phyloP scores from a whole-genome alignment of 2,888 invertebrate genomes.

The Pyrgus malvae region DNA sequence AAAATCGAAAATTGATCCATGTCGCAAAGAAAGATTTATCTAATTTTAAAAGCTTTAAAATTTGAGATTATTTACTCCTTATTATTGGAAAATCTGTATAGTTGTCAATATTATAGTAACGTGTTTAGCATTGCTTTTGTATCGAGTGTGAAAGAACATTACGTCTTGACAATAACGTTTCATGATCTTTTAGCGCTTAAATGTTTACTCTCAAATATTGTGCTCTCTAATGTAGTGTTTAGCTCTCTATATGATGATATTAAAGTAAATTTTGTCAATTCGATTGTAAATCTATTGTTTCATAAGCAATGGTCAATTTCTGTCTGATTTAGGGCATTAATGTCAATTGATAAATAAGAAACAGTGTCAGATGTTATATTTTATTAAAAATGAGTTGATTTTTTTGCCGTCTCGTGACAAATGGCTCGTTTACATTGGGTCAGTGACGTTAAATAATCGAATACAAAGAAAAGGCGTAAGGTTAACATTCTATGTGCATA shows the following conservation, averaged over 20 bases:
- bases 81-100: constrained; percentile 57
- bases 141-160: constrained; percentile 46
- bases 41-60: constrained; percentile 75
- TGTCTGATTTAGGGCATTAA: constrained; percentile 4
- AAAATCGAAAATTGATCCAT: neutral
- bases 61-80: constrained; percentile 78
- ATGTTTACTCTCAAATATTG: constrained; percentile 43
- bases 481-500: neutral
- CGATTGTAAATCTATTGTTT: constrained; percentile 7
- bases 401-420: neutral
- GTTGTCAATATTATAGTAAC: constrained; percentile 45
- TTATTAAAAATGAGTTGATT: too few species aligned
- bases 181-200: constrained; percentile 45
- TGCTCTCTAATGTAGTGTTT: constrained; percentile 61
- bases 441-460: too few species aligned
- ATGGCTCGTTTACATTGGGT: too few species aligned
- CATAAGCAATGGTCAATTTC: constrained; percentile 22
- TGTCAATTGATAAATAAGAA: constrained; percentile 21
- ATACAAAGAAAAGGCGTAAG: neutral
- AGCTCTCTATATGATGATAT: constrained; percentile 55
- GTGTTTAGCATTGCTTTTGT: constrained; percentile 42
- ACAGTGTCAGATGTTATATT: constrained; percentile 2
- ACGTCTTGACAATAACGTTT: constrained; percentile 65
- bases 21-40: constrained; percentile 47
- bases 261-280: constrained; percentile 26